Conservation (phyloP, 2,888 invertebrate species). For the Dromius quadrimaculatus region DNA sequence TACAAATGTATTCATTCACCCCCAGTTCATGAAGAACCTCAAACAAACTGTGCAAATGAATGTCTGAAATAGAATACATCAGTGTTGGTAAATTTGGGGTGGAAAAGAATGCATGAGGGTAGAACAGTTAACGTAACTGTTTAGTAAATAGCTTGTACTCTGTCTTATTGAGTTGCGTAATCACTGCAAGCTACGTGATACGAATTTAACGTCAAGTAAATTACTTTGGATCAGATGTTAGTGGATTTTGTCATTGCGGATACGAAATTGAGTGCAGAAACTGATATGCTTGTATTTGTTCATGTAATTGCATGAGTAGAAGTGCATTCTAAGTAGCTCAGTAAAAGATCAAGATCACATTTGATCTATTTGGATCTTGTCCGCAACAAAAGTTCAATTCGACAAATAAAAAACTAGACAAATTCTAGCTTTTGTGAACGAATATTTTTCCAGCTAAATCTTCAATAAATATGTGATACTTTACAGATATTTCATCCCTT, state of each 20-base stretch:
- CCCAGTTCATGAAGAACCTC: neutral
- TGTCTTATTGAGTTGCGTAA: constrained; percentile 35
- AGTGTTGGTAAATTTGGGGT: too few species aligned
- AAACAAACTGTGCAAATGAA: neutral
- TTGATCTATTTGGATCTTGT: too few species aligned
- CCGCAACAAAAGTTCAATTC: too few species aligned
- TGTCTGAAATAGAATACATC: neutral
- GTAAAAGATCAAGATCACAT: too few species aligned
- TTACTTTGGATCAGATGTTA: constrained; percentile 15
- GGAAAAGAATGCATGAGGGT: constrained; percentile 4
- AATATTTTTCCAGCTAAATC: too few species aligned
- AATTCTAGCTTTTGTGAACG: too few species aligned
- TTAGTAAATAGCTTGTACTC: constrained; percentile 21
- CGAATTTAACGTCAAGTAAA: neutral
- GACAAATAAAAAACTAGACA: too few species aligned
- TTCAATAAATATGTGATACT: too few species aligned
- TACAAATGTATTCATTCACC: neutral
- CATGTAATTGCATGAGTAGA: too few species aligned
- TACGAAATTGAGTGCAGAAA: constrained; percentile 1
- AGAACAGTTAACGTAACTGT: constrained; percentile 8
- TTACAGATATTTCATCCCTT: too few species aligned
- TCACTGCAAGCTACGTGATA: constrained; percentile 13
- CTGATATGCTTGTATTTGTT: constrained; percentile 1
- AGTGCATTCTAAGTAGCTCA: too few species aligned
- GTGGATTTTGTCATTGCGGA: neutral